These are phyloP conservation scores for Cranoglanis bouderius DNA, from an alignment of 2,113 vertebrate genomes.

Conservation along the genomic window DNA sequence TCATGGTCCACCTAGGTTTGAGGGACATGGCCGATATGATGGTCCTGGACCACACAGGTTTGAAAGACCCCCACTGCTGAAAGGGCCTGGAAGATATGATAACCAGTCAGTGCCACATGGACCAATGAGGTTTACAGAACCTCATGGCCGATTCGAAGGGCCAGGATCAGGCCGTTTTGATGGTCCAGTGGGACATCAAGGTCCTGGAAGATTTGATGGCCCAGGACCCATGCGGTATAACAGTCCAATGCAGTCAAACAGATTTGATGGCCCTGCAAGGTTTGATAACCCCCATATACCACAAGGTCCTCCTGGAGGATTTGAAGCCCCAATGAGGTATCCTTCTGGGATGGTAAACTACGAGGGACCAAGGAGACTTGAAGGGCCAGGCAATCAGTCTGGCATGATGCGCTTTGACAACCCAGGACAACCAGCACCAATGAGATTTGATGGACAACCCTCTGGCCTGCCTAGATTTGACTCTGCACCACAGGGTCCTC, in stretches of 20 bases:
- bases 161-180: conserved; percentile 74
- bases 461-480: conserved; percentile 76
- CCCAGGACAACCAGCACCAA: conserved; percentile 77
- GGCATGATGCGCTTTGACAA: conserved; percentile 80
- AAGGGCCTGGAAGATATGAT: conserved; percentile 71
- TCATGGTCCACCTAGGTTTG: conserved; percentile 58
- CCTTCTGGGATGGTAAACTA: conserved; percentile 73
- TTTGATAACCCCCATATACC: conserved; percentile 70
- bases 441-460: conserved; percentile 81
- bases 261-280: conserved; percentile 80
- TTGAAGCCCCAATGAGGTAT: conserved; percentile 72
- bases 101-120: conserved; percentile 69
- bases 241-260: conserved; percentile 68
- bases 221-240: conserved; percentile 64
- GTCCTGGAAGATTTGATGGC: conserved; percentile 58
- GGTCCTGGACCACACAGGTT: conserved; percentile 62
- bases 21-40: conserved; percentile 56
- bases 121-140: conserved; percentile 65
- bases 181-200: conserved; percentile 75
- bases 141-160: conserved; percentile 69
- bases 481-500: conserved; percentile 74
- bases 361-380: conserved; percentile 73
- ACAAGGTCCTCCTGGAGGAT: conserved; percentile 64
- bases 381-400: conserved; percentile 77
- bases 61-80: conserved; percentile 63